Evolutionary conservation across 1,140 invertebrate species (phyloP).

Genomic region (Drosophila fuyamai): DNA sequence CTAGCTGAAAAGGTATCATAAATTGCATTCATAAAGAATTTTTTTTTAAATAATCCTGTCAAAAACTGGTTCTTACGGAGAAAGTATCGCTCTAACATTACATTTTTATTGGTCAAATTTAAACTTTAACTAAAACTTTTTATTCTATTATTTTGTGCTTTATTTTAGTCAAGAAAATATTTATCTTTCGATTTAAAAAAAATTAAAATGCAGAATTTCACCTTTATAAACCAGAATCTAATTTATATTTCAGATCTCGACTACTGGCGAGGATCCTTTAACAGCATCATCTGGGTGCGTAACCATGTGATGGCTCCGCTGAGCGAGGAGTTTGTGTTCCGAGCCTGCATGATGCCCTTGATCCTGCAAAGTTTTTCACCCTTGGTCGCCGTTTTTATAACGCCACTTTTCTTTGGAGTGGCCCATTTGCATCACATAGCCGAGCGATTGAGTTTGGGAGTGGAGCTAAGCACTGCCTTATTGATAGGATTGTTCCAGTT

Average conservation of each 20-base stretch:
- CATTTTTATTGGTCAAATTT: no score
- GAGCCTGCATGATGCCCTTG: constrained; percentile 97
- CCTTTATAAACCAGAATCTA: no score
- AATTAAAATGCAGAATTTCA: no score
- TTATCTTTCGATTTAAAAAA: no score
- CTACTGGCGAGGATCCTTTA: constrained; percentile 90
- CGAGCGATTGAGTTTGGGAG: constrained; percentile 90
- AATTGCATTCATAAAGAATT: no score
- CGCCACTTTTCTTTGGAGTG: constrained; percentile 96
- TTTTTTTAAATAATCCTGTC: no score
- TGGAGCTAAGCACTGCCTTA: constrained; percentile 88
- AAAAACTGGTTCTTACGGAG: no score
- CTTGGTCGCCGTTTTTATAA: constrained; percentile 91
- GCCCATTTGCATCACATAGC: constrained; percentile 97
- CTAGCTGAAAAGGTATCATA: no score
- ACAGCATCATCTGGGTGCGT: constrained; percentile 93
- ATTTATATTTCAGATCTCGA: constrained; percentile 87
- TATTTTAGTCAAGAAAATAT: no score
- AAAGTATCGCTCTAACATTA: no score
- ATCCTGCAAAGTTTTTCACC: constrained; percentile 93
- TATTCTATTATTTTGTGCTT: no score
- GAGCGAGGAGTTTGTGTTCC: constrained; percentile 97
- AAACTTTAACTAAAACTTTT: no score
- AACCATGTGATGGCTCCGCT: constrained; percentile 96
- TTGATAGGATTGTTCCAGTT: constrained; percentile 93